Conservation (phyloP, 2,888 invertebrate genomes). For the Laspeyria flexula region DNA sequence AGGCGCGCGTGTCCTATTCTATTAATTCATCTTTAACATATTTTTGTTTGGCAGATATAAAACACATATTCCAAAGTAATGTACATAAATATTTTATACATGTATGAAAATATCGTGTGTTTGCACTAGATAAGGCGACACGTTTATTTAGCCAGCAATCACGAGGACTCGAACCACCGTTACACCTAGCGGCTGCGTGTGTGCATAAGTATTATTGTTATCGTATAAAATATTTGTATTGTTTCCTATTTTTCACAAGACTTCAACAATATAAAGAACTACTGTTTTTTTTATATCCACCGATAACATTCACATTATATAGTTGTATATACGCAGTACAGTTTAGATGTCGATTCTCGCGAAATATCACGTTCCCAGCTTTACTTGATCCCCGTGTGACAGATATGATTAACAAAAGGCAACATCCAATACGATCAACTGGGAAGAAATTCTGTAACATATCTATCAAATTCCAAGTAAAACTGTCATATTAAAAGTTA, state of each 20-base stretch:
- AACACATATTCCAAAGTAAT: neutral
- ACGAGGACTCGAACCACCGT: constrained; percentile 16
- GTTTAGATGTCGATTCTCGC: too few species aligned
- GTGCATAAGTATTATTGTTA: neutral
- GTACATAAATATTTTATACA: constrained; percentile 1
- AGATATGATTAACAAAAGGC: too few species aligned
- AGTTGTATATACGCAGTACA: neutral
- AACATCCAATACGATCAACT: too few species aligned
- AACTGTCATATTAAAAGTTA: too few species aligned
- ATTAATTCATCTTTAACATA: constrained; percentile 18
- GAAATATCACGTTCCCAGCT: too few species aligned
- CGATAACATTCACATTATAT: neutral
- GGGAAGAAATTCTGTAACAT: too few species aligned
- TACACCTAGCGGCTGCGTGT: constrained; percentile 8
- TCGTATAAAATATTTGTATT: constrained; percentile 1
- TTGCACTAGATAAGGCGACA: constrained; percentile 26
- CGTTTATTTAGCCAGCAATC: constrained; percentile 29
- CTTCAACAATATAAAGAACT: neutral
- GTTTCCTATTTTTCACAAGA: neutral
- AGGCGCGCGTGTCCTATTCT: constrained; percentile 8
- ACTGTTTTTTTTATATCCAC: neutral
- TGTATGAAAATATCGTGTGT: constrained; percentile 9
- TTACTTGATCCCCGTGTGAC: too few species aligned
- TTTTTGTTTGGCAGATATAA: neutral
- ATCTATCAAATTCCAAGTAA: too few species aligned